These are phyloP conservation scores for Branchinecta lindahli DNA, from an alignment of 1,140 invertebrate species.

Conservation along the genomic window DNA sequence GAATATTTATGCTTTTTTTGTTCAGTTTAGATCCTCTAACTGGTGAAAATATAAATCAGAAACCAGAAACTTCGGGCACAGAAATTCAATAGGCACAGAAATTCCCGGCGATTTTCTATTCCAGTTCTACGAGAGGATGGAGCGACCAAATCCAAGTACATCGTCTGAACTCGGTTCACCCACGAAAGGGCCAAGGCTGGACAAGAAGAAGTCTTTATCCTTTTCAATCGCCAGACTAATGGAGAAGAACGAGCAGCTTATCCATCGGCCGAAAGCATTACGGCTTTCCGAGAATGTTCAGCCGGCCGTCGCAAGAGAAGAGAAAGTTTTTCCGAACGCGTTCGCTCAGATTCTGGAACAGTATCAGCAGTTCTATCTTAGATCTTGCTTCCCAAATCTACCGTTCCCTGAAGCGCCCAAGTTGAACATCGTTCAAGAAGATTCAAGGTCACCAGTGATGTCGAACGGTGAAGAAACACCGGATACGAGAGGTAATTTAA, in stretches of 20 bases:
- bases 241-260: conserved; percentile 6
- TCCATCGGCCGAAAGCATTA: background rate
- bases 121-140: too few species aligned
- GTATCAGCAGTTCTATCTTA: background rate
- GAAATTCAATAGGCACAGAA: too few species aligned
- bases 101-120: too few species aligned
- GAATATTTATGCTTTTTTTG: too few species aligned
- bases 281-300: background rate
- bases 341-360: background rate
- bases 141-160: too few species aligned
- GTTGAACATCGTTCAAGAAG: too few species aligned
- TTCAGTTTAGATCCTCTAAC: too few species aligned
- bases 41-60: too few species aligned
- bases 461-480: too few species aligned
- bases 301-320: background rate
- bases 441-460: too few species aligned
- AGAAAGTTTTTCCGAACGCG: background rate
- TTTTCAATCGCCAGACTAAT: background rate
- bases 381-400: background rate
- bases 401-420: background rate
- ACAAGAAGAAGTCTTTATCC: background rate
- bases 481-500: too few species aligned
- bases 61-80: too few species aligned
- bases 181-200: background rate
- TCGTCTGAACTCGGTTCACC: background rate